Evolutionary conservation across 2,797 vertebrate genomes (phyloP).

Genomic region (Lophius americanus): DNA sequence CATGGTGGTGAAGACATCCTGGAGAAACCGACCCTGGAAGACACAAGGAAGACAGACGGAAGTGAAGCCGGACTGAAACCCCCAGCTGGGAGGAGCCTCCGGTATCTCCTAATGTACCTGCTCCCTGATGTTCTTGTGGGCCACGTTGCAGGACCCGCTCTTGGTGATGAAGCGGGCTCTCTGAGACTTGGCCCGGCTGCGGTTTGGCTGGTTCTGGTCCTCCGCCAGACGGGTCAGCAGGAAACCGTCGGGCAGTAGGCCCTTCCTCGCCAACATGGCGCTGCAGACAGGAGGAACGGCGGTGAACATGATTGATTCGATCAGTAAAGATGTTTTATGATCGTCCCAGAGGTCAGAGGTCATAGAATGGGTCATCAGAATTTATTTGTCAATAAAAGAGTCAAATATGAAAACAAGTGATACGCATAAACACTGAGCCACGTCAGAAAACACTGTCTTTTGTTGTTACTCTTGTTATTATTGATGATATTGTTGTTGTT

Average conservation of each 20-base stretch:
- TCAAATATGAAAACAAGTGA: too few relatives aligned
- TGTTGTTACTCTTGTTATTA: too few relatives aligned
- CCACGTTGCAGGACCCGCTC: conserved; percentile 85
- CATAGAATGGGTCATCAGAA: too few relatives aligned
- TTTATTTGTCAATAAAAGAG: too few relatives aligned
- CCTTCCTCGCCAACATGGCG: conserved; percentile 86
- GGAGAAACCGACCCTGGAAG: conserved; percentile 85
- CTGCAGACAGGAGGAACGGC: conserved; percentile 5
- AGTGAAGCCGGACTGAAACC: too few relatives aligned
- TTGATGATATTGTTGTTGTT: too few relatives aligned
- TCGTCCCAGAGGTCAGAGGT: too few relatives aligned
- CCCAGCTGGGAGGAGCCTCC: neutral
- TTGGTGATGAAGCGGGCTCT: conserved; percentile 86
- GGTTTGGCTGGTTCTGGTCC: conserved; percentile 75
- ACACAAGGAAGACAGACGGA: neutral
- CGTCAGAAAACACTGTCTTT: too few relatives aligned
- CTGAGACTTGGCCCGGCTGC: conserved; percentile 67
- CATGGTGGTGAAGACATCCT: conserved; percentile 89
- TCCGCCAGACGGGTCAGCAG: conserved; percentile 84
- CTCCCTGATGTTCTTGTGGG: conserved; percentile 88
- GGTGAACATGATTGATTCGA: neutral
- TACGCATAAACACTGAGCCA: too few relatives aligned
- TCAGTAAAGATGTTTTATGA: too few relatives aligned
- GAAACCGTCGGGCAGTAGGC: conserved; percentile 83
- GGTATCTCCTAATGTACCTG: conserved; percentile 68